These are phyloP conservation scores for Nothoprocta pentlandii DNA, from an alignment of 2,113 vertebrate genomes.

Conservation along the genomic window DNA sequence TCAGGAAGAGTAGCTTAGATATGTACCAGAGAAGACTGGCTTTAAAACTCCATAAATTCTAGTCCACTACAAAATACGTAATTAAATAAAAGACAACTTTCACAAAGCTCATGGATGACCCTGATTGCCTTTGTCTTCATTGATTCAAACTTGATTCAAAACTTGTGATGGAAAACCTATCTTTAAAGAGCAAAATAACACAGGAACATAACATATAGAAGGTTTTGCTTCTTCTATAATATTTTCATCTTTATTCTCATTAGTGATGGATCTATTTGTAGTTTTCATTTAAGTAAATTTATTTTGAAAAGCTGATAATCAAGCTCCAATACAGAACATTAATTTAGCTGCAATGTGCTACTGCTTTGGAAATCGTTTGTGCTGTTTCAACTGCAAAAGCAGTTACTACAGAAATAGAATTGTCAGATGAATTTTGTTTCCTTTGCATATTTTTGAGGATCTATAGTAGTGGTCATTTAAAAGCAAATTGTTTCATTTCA, in stretches of 20 bases:
- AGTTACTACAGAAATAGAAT: background rate
- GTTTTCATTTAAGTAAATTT: background rate
- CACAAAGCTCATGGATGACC: accelerated
- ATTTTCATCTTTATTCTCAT: background rate
- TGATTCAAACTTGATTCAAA: no score
- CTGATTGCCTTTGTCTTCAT: background rate
- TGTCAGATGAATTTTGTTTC: background rate
- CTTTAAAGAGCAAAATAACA: background rate
- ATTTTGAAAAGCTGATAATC: background rate
- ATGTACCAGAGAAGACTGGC: background rate
- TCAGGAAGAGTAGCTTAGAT: background rate
- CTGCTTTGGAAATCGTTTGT: background rate
- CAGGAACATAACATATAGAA: background rate
- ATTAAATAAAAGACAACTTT: background rate
- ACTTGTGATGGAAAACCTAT: background rate
- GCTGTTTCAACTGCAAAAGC: background rate
- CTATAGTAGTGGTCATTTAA: background rate
- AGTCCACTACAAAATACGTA: background rate
- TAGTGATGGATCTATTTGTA: background rate
- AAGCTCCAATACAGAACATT: background rate
- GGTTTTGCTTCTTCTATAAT: background rate
- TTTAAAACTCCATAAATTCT: background rate
- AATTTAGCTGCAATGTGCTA: background rate
- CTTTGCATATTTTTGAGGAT: background rate
- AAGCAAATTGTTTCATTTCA: background rate